Evolutionary conservation across 2,888 invertebrate genomes (phyloP), one percentile per base, ranked within the genome.

Genomic region (Gymnocheta viridis): DNA sequence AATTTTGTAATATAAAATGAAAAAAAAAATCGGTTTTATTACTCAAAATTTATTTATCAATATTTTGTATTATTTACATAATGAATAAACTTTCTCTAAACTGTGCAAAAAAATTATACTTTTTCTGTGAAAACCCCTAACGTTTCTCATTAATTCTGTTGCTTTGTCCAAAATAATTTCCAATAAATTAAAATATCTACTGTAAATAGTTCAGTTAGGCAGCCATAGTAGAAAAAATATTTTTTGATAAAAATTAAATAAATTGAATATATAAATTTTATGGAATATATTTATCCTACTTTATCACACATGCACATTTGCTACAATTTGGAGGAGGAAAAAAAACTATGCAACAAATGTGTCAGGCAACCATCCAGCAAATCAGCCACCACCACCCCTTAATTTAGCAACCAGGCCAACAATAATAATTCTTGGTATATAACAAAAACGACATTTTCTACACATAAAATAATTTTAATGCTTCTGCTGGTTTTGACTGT

Each of bases 201-300:
- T 58, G 10, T n/a, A 22, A 32, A 44, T 32, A 32, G 47, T 58
- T 35, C 10, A 0, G 4, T 9, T 35, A 22, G 10, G 10, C 14
- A 19, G 12, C 19, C 5, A 4, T 12, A 24, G 19, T 3, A 6
- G 0, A 54, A 54, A 24, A 14, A 12, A 29, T 35, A 19, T 27
- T 14, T 69, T 17, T 3, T 24, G 1, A 4, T 14, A 32, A 29
- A 41, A 41, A 51, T 64, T 64, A 69, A 69, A 78, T 49, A 60
- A 78, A 62, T 69, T 51, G 69, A 62, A 54, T 54, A 70, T 41
- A 78, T 62, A 78, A 78, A 62, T 78, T 51, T 44, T 54, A 70
- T 62, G 62, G 41, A 44, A 5, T 22, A 6, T 27, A 78, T 78
- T 78, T 69, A 69, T 78, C 60, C 29, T 60, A 7, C 17, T 38